These are phyloP conservation scores for Peucedramus taeniatus DNA, from an alignment of 2,113 vertebrate genomes.

Conservation along the genomic window DNA sequence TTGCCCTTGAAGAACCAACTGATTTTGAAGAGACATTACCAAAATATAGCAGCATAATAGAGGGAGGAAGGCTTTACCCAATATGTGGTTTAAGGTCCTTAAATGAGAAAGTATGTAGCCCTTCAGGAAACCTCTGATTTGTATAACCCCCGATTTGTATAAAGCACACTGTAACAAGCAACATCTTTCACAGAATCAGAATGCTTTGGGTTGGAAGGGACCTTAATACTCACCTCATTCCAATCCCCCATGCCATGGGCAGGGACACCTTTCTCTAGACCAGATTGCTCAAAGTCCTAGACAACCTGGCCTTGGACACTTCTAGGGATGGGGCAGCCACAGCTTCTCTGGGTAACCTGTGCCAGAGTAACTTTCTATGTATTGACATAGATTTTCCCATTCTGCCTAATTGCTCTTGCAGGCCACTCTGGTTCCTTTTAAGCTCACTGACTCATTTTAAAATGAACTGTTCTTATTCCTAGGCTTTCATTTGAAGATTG, in stretches of 20 bases:
- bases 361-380: background rate
- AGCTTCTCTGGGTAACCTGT: background rate
- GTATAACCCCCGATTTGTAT: background rate
- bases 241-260: background rate
- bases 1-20: background rate
- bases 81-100: background rate
- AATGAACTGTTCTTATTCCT: background rate
- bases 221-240: background rate
- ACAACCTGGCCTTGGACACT: background rate
- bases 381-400: background rate
- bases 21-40: background rate
- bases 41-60: background rate
- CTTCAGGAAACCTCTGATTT: background rate
- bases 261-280: background rate
- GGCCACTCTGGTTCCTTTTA: background rate
- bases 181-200: background rate
- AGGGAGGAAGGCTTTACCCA: background rate
- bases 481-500: background rate
- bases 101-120: background rate
- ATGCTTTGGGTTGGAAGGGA: background rate
- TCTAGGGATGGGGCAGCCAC: background rate
- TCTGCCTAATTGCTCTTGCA: background rate
- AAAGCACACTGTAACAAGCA: background rate
- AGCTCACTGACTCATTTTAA: background rate
- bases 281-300: background rate